Evolutionary conservation across 2,888 invertebrate species (phyloP), one percentile per base, ranked within the genome.

Genomic region (Dilophus febrilis): DNA sequence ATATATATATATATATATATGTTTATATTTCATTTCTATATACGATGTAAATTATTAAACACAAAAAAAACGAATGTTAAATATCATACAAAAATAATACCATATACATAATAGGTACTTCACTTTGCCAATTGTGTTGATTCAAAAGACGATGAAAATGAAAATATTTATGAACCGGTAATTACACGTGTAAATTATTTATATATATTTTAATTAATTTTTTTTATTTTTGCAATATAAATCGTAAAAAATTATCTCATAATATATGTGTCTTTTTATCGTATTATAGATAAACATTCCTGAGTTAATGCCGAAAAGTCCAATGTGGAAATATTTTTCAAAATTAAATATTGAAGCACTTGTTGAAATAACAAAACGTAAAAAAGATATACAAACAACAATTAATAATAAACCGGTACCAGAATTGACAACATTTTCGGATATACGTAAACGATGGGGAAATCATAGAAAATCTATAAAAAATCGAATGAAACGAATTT

Each of bases 111-210:
- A 12, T n/a, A 40, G 37, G 36, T 37, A 14, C 12, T 40, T 3
- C 37, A 37, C 14, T 27, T 40, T n/a, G 14, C 36, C 12, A 37
- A 37, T 27, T 31, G 37, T 18, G 16, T 37, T n/a, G 18, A 37
- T 41, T n/a, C 36, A 36, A n/a, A 41, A 14, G 40, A 39, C 4
- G 50, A 51, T 19, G 51, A 50, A 4, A 51, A 53, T 33, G 55
- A 54, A 37, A 55, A 54, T 41, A 56, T 56, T 37, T 56, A 56
- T 37, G 56, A 56, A 45, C 52, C 55, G 44, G 56, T 56, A 39
- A 48, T 48, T 44, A 18, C 6, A 32, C 26, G 7, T 34, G 6
- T 4, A 6, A n/a, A 11, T 35, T 35, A 22, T 26, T 35, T 18
- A 14, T 19, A 12, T 4, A 5, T 6, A 19, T 19, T 11, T 17